phyloP scores from a whole-genome alignment of 2,797 vertebrate genomes.

The Craterocephalus amniculus region DNA sequence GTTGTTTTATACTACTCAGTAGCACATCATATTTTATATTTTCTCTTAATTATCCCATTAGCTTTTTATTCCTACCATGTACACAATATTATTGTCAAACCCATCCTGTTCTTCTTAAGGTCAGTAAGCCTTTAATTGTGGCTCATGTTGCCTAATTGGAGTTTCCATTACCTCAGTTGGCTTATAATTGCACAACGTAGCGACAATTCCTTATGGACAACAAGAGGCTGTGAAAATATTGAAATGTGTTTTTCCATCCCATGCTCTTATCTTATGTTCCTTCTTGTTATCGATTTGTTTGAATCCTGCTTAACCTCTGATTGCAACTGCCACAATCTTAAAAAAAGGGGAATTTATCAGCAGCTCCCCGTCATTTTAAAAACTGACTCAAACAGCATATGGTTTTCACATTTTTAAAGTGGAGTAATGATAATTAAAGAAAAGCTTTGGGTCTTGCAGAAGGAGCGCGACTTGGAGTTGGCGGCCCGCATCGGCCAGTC shows the following conservation, averaged over 20 bases:
- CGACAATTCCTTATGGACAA: neutral
- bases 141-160: neutral
- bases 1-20: conserved; percentile 9
- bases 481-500: conserved; percentile 98
- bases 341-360: too few species aligned
- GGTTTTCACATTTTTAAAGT: neutral
- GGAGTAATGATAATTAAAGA: neutral
- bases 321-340: neutral
- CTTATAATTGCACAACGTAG: neutral
- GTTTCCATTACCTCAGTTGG: neutral
- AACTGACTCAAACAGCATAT: neutral
- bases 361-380: neutral
- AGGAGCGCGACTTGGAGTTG: conserved; percentile 97
- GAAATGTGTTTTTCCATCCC: neutral
- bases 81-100: neutral
- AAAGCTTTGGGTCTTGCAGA: conserved; percentile 78
- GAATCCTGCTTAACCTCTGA: neutral
- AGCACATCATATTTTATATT: neutral
- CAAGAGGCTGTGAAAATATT: neutral
- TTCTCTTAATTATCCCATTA: neutral
- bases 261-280: neutral
- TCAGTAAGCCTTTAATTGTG: conserved; percentile 5
- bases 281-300: neutral
- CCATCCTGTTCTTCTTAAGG: neutral
- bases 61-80: neutral